Evolutionary conservation across 2,113 vertebrate genomes (phyloP).

Genomic region (Scopus umbretta): DNA sequence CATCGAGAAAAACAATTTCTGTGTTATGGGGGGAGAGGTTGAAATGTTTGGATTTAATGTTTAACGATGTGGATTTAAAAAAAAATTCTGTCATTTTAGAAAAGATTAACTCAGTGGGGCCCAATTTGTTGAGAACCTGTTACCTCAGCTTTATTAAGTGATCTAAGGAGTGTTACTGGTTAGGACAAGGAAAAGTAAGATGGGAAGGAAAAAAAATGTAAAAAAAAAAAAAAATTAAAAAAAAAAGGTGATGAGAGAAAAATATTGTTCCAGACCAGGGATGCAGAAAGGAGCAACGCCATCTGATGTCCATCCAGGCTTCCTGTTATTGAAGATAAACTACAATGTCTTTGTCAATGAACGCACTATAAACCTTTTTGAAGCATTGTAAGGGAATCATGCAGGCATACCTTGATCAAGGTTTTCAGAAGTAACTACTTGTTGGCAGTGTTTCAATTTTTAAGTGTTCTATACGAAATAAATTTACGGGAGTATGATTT

Average conservation of each 20-base stretch:
- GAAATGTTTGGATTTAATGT: background rate
- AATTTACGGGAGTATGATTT: background rate
- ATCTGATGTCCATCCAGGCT: background rate
- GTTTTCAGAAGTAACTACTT: background rate
- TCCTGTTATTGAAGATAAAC: background rate
- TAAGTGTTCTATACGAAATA: background rate
- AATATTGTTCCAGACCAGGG: background rate
- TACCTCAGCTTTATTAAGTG: background rate
- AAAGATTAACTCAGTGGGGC: background rate
- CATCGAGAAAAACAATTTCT: background rate
- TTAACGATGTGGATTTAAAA: background rate
- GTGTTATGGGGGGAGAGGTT: background rate
- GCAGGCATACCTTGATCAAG: background rate
- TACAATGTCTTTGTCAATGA: background rate
- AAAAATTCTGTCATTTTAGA: background rate
- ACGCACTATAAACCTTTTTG: background rate
- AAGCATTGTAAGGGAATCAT: background rate
- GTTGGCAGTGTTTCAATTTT: background rate
- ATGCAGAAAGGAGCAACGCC: background rate
- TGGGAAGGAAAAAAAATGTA: background rate
- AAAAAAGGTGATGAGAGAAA: background rate
- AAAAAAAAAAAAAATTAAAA: background rate
- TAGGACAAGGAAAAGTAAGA: background rate
- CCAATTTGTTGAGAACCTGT: background rate
- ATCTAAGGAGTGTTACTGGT: background rate